phyloP scores from a whole-genome alignment of 2,797 vertebrate genomes.

The Thamnophis elegans region DNA sequence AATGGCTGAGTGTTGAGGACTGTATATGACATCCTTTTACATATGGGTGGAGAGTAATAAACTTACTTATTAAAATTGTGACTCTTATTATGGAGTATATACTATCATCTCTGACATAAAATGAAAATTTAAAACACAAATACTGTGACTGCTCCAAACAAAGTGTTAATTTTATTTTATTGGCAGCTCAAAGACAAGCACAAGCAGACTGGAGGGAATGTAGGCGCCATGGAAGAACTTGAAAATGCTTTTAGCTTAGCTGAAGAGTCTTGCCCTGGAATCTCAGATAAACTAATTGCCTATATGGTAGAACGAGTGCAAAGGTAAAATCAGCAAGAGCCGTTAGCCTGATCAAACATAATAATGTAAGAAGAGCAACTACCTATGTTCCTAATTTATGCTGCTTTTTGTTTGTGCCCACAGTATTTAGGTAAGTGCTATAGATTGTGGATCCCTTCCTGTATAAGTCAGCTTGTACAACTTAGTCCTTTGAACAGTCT shows the following conservation, averaged over 20 bases:
- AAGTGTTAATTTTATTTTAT: conserved; percentile 5
- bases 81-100: neutral
- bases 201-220: conserved; percentile 80
- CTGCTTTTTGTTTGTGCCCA: neutral
- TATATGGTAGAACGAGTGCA: conserved; percentile 94
- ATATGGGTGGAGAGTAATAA: neutral
- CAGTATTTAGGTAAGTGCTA: neutral
- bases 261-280: conserved; percentile 96
- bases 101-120: neutral
- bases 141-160: neutral
- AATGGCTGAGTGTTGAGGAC: neutral
- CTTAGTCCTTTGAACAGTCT: neutral
- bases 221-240: conserved; percentile 92
- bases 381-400: neutral
- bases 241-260: conserved; percentile 97
- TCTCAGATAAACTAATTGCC: conserved; percentile 93
- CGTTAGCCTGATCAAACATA: neutral
- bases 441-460: neutral
- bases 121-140: neutral
- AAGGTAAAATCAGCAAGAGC: conserved; percentile 72
- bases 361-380: neutral
- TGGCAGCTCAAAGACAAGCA: conserved; percentile 89
- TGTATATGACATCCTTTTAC: neutral
- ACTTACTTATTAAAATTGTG: neutral
- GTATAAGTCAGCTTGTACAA: neutral